Evolutionary conservation across 2,113 vertebrate species (phyloP), one percentile per base, ranked within the genome.

Genomic region (Numenius arquata): DNA sequence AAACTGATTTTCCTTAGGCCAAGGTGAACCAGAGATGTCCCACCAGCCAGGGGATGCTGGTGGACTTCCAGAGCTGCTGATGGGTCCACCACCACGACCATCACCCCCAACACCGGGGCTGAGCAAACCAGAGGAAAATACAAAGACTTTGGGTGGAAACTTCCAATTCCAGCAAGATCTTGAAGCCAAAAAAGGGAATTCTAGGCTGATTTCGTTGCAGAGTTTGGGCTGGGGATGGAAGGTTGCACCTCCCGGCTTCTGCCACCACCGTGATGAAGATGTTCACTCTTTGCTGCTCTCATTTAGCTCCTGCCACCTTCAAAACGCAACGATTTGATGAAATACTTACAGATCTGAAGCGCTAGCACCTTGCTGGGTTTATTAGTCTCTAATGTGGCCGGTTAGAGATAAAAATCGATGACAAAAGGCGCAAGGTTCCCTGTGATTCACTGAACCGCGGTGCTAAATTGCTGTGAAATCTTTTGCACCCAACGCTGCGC

Each of bases 51-150:
- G 47, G 38, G 43, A 38, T 16, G 67, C 32, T 6, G 67, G 13
- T 10, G 30, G 45, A 25, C 12, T 45, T 41, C 27, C 47, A 22
- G 0, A 32, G 26, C 43, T 20, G 38, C 53, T 34, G 14, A 2
- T 0, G 70, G 82, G 65, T n/a, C 85, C n/a, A 22, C 20, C 34
- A 11, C 12, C 56, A 8, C 13, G 30, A 9, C 13, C 68, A 47
- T 45, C 58, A 55, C 0, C 36, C 67, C 3, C 68, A 22, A 0
- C 66, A 4, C 1, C 43, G 2, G 15, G 15, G 43, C 9, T 0
- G 6, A 72, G 52, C 56, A 36, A 62, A 53, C 1, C 13, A 12
- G 45, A 19, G 47, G 32, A 43, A 34, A 67, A 20, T 2, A 5
- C 8, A 12, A 6, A 53, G 8, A 27, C 0, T 12, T 48, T 3